phyloP scores from a whole-genome alignment of 2,113 vertebrate genomes.

The Trogon melanurus region DNA sequence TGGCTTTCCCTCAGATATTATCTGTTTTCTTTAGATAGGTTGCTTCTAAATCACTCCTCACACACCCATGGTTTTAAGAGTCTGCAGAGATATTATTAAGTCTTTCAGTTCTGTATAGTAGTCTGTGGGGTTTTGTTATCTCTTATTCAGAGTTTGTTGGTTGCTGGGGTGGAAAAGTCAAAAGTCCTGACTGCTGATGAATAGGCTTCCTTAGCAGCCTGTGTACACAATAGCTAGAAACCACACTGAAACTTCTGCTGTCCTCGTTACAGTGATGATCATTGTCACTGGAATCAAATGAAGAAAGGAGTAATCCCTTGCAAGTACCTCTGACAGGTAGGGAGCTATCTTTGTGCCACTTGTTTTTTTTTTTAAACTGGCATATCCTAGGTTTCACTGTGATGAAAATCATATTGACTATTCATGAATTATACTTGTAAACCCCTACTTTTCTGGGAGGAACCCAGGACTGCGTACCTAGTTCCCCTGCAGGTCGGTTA shows the following conservation, averaged over 20 bases:
- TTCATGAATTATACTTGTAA: background rate
- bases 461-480: background rate
- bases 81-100: constrained; percentile 64
- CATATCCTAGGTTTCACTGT: too few species aligned
- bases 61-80: constrained; percentile 58
- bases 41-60: constrained; percentile 49
- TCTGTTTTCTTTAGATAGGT: constrained; percentile 36
- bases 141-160: constrained; percentile 24
- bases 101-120: background rate
- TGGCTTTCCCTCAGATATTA: constrained; percentile 31
- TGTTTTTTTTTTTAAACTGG: background rate
- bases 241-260: background rate
- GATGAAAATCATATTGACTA: background rate
- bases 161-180: constrained; percentile 1
- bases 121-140: constrained; percentile 25
- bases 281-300: background rate
- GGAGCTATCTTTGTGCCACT: background rate
- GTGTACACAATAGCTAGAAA: background rate
- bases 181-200: background rate
- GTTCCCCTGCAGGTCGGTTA: background rate
- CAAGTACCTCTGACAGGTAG: background rate
- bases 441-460: background rate
- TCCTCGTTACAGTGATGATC: fast-evolving
- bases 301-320: background rate
- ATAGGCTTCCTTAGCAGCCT: background rate